Base-by-base conservation (phyloP, 2,113 vertebrate genomes). In the Sinocyclocheilus grahami region DNA sequence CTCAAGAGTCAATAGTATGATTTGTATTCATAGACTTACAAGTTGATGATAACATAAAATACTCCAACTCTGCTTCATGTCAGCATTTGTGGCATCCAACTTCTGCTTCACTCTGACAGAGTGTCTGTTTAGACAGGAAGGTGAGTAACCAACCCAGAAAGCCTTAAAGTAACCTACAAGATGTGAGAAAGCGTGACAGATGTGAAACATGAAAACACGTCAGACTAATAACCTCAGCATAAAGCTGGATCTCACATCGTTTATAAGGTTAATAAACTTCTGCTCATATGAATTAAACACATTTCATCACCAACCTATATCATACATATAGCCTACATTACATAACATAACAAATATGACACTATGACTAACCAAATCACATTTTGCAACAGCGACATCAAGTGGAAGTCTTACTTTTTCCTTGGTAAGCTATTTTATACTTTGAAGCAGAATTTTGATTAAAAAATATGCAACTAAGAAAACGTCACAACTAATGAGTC, bases 191-290 rank as follows among this genome's bases (percentile, higher is more conserved):
- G 71, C 60, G 79, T 86, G 42, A 46, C 42, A 82, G 48, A 76
- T 72, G 48, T 22, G 46, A 78, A 22, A 88, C 85, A 86, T 53
- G 79, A 85, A 88, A 85, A 69, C 76, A 85, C 85, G 87, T 90
- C 87, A 90, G 14, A 75, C 65, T 27, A 85, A 84, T 3, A 48
- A 48, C 46, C 46, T 33, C 62, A 39, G 5, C 39, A 22, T 24
- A 63, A 0, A 3, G 11, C 4, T 69, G 18, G 3, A 27, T 24
- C 58, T 37, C n/a, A 37, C 42, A 60, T 58, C 4, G 14, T 48
- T 79, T 46, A 39, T n/a, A 9, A 39, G 0, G 2, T 84, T 81
- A 79, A 39, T 46, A 46, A 46, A 48, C 37, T 4, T 39, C 14
- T 67, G 13, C 13, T 11, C 6, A 58, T 5, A 71, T 20, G 30